Percentiles rank a stretch among this genome's conserved stretches.
Evolutionary conservation across 1,140 invertebrate species (phyloP).

Genomic region (Ctenoplectra terminalis): DNA sequence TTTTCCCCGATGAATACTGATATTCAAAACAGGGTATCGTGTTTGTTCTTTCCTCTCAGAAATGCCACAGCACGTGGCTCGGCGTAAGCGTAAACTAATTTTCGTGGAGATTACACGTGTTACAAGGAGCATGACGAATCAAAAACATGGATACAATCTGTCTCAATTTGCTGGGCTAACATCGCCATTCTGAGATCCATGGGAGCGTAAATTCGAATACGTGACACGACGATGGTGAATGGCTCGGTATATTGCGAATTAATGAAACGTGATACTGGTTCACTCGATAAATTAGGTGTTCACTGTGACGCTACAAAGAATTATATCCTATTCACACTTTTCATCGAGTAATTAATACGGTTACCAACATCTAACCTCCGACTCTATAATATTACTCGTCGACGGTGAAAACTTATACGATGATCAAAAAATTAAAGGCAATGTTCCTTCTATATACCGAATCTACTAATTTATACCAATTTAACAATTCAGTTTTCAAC

Average conservation of each 20-base stretch:
- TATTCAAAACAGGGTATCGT: neutral
- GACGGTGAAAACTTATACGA: too few relatives aligned
- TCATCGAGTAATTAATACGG: too few relatives aligned
- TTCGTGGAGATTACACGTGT: neutral
- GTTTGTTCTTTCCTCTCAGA: neutral
- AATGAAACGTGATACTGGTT: neutral
- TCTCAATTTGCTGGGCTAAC: neutral
- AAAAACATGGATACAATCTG: neutral
- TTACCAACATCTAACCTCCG: too few relatives aligned
- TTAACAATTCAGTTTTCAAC: too few relatives aligned
- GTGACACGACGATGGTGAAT: neutral
- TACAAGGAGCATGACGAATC: neutral
- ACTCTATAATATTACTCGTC: too few relatives aligned
- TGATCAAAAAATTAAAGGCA: too few relatives aligned
- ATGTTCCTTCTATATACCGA: too few relatives aligned
- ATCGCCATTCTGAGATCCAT: neutral
- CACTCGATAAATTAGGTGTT: neutral
- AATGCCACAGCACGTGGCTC: too few relatives aligned
- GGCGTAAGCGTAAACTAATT: neutral
- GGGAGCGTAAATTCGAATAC: neutral
- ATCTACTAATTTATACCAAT: too few relatives aligned
- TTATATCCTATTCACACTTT: too few relatives aligned
- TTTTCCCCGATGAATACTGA: slow-evolving; percentile 18
- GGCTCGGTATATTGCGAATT: too few relatives aligned
- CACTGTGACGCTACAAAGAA: too few relatives aligned